Evolutionary conservation across 2,888 invertebrate species (phyloP).

Genomic region (Clistopyga incitator): DNA sequence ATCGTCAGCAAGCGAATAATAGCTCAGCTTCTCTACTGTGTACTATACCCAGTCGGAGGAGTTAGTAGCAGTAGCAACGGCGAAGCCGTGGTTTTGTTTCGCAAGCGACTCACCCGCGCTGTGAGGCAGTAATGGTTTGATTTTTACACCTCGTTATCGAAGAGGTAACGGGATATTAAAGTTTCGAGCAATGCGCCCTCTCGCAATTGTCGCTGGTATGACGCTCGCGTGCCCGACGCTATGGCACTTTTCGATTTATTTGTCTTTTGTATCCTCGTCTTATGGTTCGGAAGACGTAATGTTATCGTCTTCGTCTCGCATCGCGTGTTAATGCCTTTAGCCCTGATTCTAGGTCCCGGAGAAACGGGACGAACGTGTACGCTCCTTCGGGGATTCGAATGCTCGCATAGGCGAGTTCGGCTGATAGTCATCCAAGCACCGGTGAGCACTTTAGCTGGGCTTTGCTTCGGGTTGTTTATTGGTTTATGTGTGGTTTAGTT

Average conservation of each 20-base stretch:
- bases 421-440: neutral
- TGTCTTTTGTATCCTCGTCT: neutral
- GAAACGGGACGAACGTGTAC: neutral
- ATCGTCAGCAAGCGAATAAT: slow-evolving; percentile 26
- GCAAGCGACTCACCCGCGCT: slow-evolving; percentile 44
- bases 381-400: slow-evolving; percentile 50
- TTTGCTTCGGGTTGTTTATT: neutral
- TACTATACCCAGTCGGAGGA: neutral
- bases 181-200: slow-evolving; percentile 23
- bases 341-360: slow-evolving; percentile 4
- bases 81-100: slow-evolving; percentile 47
- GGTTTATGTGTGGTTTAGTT: neutral
- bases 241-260: slow-evolving; percentile 5
- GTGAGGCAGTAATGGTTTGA: slow-evolving; percentile 30
- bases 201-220: slow-evolving; percentile 38
- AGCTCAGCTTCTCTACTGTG: slow-evolving; percentile 2
- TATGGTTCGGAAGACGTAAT: neutral
- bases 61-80: neutral
- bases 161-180: slow-evolving; percentile 49
- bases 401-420: slow-evolving; percentile 46
- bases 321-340: slow-evolving; percentile 42
- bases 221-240: slow-evolving; percentile 27
- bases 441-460: too few species aligned
- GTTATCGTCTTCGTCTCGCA: neutral
- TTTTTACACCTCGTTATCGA: slow-evolving; percentile 63